Evolutionary conservation across 2,113 vertebrate species (phyloP), one percentile per base, ranked within the genome.

Genomic region (Petromus typicus): DNA sequence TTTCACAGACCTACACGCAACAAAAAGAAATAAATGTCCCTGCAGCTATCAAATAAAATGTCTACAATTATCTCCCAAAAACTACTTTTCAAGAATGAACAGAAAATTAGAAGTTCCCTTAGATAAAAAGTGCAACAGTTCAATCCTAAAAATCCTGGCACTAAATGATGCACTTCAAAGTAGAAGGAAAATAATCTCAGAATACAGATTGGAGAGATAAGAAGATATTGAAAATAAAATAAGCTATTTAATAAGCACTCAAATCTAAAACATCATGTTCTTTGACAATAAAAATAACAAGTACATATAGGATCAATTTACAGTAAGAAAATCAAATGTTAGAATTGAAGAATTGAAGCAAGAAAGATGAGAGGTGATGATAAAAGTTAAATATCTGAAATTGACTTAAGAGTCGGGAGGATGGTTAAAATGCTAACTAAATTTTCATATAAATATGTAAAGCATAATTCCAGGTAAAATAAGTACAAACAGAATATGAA

Each of bases 401-500:
- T 43, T 7, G 6, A 73, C 54, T 2, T 45, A 89, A 81, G 22
- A 63, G 8, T 59, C 71, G 23, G 10, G 7, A 87, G 2, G n/a
- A 7, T 56, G 43, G 83, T 66, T 86, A 82, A 89, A 81, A 90
- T 78, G 18, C 7, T n/a, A 51, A 73, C 20, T 37, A 92, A n/a
- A 95, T 63, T 78, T 78, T 66, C n/a, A 81, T 13, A 48, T 80
- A 81, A 66, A 81, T 45, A 76, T 43, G 12, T 20, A 81, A 61
- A 89, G 30, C 69, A 84, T 91, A 85, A 80, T 91, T 79, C 85
- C 59, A 76, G 43, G 3, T 32, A 86, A 84, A 76, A 67, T 91
- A 27, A 76, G 17, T 67, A 61, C 56, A 59, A 89, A 57, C 10
- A 76, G 40, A 14, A 91, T 40, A 5, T 76, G 32, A 85, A 93